Base-by-base conservation (phyloP, 2,888 invertebrate genomes). In the Mesoligia furuncula region DNA sequence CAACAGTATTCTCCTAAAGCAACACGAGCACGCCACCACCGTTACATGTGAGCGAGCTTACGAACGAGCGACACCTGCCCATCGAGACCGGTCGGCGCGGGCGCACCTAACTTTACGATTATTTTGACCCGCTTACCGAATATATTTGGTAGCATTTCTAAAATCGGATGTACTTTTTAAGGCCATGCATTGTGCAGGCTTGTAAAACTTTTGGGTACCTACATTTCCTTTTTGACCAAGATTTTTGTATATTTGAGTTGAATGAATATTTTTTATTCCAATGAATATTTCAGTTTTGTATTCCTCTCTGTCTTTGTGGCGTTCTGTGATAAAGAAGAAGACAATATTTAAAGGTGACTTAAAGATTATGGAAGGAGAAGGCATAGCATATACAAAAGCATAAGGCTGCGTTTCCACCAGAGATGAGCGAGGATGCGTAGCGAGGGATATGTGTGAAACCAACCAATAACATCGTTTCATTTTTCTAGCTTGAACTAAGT, bases 41-140 rank as follows among this genome's bases (percentile, higher is more conserved):
- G 83, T 84, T 87, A 74, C 73, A 62, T 48, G 66, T 31, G 48
- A 70, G 48, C 64, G 57, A 42, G 59, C 70, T n/a, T 64, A 67
- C 65, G 59, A 77, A 42, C 77, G 71, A 36, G 27, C 77, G 51
- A 73, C 84, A 84, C 84, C 87, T 84, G 84, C 81, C 75, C 64
- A 39, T 65, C 9, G 39, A 24, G 86, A 87, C 84, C 84, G 84
- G 84, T 87, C 87, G 64, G 69, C 85, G 80, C 87, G 57, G 85
- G 65, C 84, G 81, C 87, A 75, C 78, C 88, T 78, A 85, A 74
- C 75, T 81, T 85, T 76, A 85, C 85, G 85, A 85, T 81, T 78
- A 81, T 75, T 85, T 64, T 86, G 86, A 86, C 86, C 87, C 70
- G 74, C 77, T 79, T 88, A 80, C 73, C 51, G 51, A 78, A 76